Base-by-base conservation (phyloP, 64 coral and sea anemone species). In the Dendrophyllia cribrosa region DNA sequence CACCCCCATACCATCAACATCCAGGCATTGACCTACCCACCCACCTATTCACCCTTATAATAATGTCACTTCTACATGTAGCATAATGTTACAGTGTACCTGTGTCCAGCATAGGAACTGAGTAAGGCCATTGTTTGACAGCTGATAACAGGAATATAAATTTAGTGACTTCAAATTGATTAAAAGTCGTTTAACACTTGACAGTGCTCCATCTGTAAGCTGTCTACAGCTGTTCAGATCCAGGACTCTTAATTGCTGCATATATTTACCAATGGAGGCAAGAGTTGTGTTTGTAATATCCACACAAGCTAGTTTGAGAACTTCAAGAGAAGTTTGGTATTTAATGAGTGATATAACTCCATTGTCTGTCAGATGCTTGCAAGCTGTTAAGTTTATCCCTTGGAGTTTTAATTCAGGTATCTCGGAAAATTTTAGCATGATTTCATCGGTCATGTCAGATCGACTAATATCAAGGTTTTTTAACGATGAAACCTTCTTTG, bases 141-240 rank as follows among this genome's bases (percentile, higher is more conserved):
- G 82, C 53, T 94, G 95, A 87, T 97, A 97, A 72, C 95, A 97
- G 1, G 95, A 94, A 91, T 97, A 97, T 25, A 97, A 94, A 70
- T 97, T 97, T 2, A 97, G 43, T 75, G 74, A 91, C n/a, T 86
- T 34, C 25, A 97, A 84, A 49, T 49, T 94, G 15, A 76, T 79
- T 23, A 91, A 62, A 6, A 97, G 74, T 15, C n/a, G 69, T 20
- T 73, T 43, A 7, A 83, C 86, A 23, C 78, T 94, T n/a, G 85
- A 49, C 5, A 97, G 19, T 5, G 88, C 92, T 48, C 49, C 81
- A 88, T 91, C 92, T 51, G 88, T 94, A 11, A 97, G 48, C 58
- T 97, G 95, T 50, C 95, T 88, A 83, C 95, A 97, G 71, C 95
- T 97, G 50, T 97, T 97, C 23, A 97, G 59, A 70, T 97, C 95